Evolutionary conservation across 2,888 invertebrate genomes (phyloP).

Genomic region (Conomelus anceps): DNA sequence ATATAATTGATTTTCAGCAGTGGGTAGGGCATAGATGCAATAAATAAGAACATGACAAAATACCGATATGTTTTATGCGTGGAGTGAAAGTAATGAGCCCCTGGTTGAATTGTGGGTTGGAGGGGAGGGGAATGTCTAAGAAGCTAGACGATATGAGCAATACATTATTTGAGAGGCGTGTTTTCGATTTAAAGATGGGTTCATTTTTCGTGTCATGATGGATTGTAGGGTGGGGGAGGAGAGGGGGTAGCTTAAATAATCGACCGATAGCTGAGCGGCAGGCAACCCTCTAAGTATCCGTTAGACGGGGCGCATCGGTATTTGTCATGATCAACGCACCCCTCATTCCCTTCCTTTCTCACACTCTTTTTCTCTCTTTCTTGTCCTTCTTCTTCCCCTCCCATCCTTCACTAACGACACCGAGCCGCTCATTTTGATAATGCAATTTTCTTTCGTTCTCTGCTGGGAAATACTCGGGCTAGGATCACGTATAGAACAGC

Average conservation of each 20-base stretch:
- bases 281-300: neutral
- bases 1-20: neutral
- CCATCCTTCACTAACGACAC: constrained; percentile 17
- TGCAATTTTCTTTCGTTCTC: constrained; percentile 20
- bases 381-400: neutral
- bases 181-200: neutral
- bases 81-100: neutral
- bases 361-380: neutral
- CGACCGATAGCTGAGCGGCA: neutral
- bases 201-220: neutral
- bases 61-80: neutral
- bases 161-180: neutral
- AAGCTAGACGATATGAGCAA: neutral
- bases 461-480: constrained; percentile 7
- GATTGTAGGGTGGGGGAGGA: neutral
- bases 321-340: constrained; percentile 30
- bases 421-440: constrained; percentile 24
- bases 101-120: no score
- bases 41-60: neutral
- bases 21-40: neutral
- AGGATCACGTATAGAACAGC: constrained; percentile 4
- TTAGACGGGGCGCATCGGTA: constrained; percentile 26
- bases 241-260: neutral
- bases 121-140: neutral
- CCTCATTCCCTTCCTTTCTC: constrained; percentile 10